phyloP scores from a whole-genome alignment of 2,888 invertebrate genomes.

The Napeogenes sylphis region DNA sequence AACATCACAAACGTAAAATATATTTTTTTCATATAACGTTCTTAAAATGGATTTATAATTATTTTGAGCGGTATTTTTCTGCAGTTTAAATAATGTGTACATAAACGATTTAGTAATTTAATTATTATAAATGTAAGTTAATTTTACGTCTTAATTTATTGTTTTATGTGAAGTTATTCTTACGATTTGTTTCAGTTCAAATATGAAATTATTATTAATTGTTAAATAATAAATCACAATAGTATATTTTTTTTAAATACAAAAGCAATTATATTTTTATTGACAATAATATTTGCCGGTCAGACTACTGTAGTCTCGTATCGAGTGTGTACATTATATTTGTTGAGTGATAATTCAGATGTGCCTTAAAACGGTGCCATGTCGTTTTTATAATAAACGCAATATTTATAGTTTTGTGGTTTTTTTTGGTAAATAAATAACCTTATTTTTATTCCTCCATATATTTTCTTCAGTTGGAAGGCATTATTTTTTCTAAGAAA shows the following conservation, averaged over 20 bases:
- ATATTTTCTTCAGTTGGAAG: too few relatives aligned
- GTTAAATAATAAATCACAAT: slow-evolving; percentile 1
- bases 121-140: slow-evolving; percentile 1
- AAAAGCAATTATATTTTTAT: slow-evolving; percentile 5
- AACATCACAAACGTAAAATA: not conserved
- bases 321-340: not conserved
- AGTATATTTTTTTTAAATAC: not conserved
- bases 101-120: not conserved
- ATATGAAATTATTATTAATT: not conserved
- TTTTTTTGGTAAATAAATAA: slow-evolving; percentile 11
- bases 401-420: slow-evolving; percentile 38
- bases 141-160: slow-evolving; percentile 6
- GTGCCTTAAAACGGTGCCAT: slow-evolving; percentile 73
- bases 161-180: not conserved
- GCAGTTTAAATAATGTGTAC: not conserved
- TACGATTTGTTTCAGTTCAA: not conserved
- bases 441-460: too few relatives aligned
- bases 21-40: not conserved
- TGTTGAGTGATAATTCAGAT: slow-evolving; percentile 43
- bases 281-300: not conserved
- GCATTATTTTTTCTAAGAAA: too few relatives aligned
- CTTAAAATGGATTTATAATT: too few relatives aligned
- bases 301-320: slow-evolving; percentile 3
- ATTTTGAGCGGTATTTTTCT: not conserved
- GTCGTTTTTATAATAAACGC: slow-evolving; percentile 58